Percentiles rank a stretch among this genome's conserved stretches.
These are phyloP conservation scores for Lithophane socia DNA, from an alignment of 2,888 invertebrate genomes.

Conservation along the genomic window DNA sequence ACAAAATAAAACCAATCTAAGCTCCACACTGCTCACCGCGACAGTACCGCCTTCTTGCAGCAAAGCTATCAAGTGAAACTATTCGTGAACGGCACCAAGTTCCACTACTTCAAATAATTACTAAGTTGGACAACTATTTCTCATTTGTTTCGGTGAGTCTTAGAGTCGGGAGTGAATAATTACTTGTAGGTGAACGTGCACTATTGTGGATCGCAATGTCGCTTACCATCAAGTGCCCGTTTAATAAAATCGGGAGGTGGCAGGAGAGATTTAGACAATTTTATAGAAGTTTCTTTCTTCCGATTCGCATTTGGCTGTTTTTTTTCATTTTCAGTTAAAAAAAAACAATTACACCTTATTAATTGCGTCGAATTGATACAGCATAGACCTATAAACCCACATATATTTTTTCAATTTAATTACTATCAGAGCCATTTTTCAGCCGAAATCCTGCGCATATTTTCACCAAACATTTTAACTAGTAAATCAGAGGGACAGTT, in stretches of 20 bases:
- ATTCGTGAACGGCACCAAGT: conserved; percentile 29
- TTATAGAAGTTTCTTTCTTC: no score
- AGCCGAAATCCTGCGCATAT: background rate
- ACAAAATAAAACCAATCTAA: background rate
- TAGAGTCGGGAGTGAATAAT: background rate
- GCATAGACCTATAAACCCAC: no score
- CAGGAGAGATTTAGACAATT: no score
- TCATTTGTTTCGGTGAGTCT: conserved; percentile 34
- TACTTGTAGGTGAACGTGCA: background rate
- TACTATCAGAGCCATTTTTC: background rate
- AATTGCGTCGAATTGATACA: no score
- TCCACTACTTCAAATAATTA: conserved; percentile 40
- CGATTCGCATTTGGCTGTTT: no score
- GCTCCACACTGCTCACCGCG: background rate
- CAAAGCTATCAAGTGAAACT: conserved; percentile 35
- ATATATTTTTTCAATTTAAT: no score
- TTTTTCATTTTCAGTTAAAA: no score
- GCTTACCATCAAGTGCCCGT: background rate
- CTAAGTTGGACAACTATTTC: conserved; percentile 38
- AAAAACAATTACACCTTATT: no score
- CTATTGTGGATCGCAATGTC: no score
- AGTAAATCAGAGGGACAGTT: conserved; percentile 47
- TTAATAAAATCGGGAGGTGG: no score
- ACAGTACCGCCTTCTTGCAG: conserved; percentile 37
- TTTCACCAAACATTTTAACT: background rate